A percentile compares a stretch with the other conserved stretches of the same genome.
These are phyloP conservation scores for Acanthoscelides obtectus DNA, from an alignment of 2,888 invertebrate genomes.

Conservation along the genomic window DNA sequence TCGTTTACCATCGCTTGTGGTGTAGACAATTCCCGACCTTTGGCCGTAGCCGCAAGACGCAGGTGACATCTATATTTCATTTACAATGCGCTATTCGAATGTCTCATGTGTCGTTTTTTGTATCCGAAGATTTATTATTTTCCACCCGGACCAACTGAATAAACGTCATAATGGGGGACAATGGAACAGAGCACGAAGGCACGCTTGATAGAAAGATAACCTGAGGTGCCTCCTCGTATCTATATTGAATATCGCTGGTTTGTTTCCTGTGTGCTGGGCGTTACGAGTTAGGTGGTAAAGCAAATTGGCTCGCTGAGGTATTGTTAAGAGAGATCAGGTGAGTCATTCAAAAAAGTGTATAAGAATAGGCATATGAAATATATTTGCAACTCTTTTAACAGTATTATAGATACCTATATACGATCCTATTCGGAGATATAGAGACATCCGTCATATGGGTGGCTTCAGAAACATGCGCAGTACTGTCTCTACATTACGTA, in stretches of 20 bases:
- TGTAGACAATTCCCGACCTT: constrained; percentile 8
- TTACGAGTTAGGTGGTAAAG: not conserved
- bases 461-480: too few species aligned
- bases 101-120: not conserved
- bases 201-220: not conserved
- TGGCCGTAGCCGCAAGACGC: constrained; percentile 1
- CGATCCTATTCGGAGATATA: too few species aligned
- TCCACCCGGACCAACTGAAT: not conserved
- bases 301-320: not conserved
- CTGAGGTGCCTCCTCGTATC: not conserved
- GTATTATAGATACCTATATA: too few species aligned
- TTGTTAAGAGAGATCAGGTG: not conserved
- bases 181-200: not conserved
- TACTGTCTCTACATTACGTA: too few species aligned
- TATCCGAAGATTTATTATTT: not conserved
- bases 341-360: too few species aligned
- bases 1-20: constrained; percentile 11
- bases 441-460: too few species aligned
- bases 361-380: not conserved
- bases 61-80: constrained; percentile 14
- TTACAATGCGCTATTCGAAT: constrained; percentile 5
- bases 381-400: too few species aligned
- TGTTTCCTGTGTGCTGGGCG: not conserved
- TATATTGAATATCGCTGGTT: not conserved
- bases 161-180: not conserved